phyloP scores from a whole-genome alignment of 1,140 invertebrate genomes.

The Euura saliciscinereae region DNA sequence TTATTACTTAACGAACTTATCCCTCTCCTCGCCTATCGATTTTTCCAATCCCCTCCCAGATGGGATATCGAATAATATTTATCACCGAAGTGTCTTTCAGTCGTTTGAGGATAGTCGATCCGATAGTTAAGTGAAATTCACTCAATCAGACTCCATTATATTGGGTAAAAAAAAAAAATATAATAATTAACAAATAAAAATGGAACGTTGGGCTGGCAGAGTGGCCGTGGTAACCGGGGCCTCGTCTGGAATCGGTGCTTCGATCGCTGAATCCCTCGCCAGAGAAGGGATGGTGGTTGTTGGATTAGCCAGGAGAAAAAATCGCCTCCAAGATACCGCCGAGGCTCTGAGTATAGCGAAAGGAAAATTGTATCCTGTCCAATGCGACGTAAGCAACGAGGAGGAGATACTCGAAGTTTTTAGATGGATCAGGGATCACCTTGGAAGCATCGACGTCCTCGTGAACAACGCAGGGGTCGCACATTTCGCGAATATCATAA shows the following conservation, averaged over 20 bases:
- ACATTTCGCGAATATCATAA: not conserved
- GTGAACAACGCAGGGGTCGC: constrained; percentile 59
- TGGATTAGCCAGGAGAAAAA: constrained; percentile 58
- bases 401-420: constrained; percentile 57
- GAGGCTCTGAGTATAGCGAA: constrained; percentile 25
- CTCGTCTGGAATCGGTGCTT: constrained; percentile 66
- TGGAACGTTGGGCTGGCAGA: constrained; percentile 65
- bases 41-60: no score
- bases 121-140: no score
- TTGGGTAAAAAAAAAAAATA: no score
- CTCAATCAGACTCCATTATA: no score
- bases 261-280: constrained; percentile 54
- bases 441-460: constrained; percentile 57
- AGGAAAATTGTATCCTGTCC: constrained; percentile 47
- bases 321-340: constrained; percentile 38
- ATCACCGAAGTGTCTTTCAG: no score
- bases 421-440: constrained; percentile 46
- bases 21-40: no score
- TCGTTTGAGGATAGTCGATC: no score
- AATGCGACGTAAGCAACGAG: constrained; percentile 61
- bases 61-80: no score
- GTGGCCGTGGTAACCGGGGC: constrained; percentile 68
- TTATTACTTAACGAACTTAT: no score
- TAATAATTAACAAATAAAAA: no score
- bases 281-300: constrained; percentile 65